A percentile compares a stretch with the other conserved stretches of the same genome.
Conservation (phyloP, 2,888 invertebrate genomes). For the Cryptus viduatorius region DNA sequence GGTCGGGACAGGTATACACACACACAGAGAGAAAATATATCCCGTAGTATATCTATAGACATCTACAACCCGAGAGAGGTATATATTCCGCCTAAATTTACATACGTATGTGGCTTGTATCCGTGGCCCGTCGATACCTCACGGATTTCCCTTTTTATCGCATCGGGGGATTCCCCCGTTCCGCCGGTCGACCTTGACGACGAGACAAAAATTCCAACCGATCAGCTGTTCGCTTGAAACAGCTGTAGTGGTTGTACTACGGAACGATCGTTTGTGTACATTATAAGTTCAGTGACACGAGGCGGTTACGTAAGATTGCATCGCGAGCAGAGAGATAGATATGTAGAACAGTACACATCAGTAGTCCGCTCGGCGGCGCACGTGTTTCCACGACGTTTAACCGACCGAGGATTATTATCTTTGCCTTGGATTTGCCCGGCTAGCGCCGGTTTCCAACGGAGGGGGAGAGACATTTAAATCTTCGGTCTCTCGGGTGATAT, state of each 20-base stretch:
- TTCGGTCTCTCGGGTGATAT: slow-evolving; percentile 29
- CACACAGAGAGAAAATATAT: background rate
- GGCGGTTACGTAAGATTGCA: slow-evolving; percentile 64
- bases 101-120: slow-evolving; percentile 19
- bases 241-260: background rate
- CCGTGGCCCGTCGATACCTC: slow-evolving; percentile 25
- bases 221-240: slow-evolving; percentile 41
- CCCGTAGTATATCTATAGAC: background rate
- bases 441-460: background rate
- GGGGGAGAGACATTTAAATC: slow-evolving; percentile 41
- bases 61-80: slow-evolving; percentile 22
- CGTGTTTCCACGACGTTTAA: background rate
- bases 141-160: slow-evolving; percentile 31
- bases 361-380: background rate
- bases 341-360: slow-evolving; percentile 5
- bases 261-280: slow-evolving; percentile 23
- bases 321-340: slow-evolving; percentile 24
- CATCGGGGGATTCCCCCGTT: slow-evolving; percentile 47
- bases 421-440: slow-evolving; percentile 4
- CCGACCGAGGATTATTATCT: background rate
- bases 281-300: slow-evolving; percentile 59
- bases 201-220: slow-evolving; percentile 16
- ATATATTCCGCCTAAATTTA: slow-evolving; percentile 44
- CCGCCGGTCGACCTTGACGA: slow-evolving; percentile 43
- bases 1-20: slow-evolving; percentile 40